These are phyloP conservation scores for Eupithecia subfuscata DNA, from an alignment of 2,888 invertebrate species.

Conservation along the genomic window DNA sequence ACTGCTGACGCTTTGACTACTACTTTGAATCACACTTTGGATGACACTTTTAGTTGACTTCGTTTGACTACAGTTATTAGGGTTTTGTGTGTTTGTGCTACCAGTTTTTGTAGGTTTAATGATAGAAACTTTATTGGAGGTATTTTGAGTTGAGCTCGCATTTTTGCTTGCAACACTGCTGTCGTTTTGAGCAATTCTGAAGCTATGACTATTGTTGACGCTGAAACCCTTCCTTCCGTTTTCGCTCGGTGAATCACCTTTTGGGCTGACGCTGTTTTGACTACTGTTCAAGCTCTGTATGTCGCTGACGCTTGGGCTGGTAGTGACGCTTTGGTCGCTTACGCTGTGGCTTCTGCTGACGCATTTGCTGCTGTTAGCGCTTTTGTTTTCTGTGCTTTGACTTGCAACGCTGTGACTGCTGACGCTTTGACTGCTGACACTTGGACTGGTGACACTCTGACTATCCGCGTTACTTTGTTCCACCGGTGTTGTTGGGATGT, in stretches of 20 bases:
- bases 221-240: constrained; percentile 14
- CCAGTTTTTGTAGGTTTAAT: constrained; percentile 1
- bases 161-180: neutral
- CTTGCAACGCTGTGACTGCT: constrained; percentile 13
- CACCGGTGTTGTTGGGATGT: constrained; percentile 36
- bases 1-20: constrained; percentile 14
- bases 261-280: constrained; percentile 19
- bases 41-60: neutral
- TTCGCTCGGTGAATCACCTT: constrained; percentile 15
- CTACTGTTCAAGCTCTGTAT: constrained; percentile 17
- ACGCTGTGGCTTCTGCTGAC: constrained; percentile 34
- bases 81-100: neutral
- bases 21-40: constrained; percentile 1
- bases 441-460: constrained; percentile 15
- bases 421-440: constrained; percentile 16
- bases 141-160: constrained; percentile 14
- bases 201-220: constrained; percentile 26
- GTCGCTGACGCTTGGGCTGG: constrained; percentile 19
- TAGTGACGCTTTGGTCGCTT: constrained; percentile 19
- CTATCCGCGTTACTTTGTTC: neutral
- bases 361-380: constrained; percentile 25
- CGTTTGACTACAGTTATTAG: constrained; percentile 8
- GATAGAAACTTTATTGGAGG: neutral
- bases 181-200: constrained; percentile 22
- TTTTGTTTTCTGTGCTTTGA: constrained; percentile 20